Evolutionary conservation across 2,113 vertebrate species (phyloP).

Genomic region (Eublepharis macularius): DNA sequence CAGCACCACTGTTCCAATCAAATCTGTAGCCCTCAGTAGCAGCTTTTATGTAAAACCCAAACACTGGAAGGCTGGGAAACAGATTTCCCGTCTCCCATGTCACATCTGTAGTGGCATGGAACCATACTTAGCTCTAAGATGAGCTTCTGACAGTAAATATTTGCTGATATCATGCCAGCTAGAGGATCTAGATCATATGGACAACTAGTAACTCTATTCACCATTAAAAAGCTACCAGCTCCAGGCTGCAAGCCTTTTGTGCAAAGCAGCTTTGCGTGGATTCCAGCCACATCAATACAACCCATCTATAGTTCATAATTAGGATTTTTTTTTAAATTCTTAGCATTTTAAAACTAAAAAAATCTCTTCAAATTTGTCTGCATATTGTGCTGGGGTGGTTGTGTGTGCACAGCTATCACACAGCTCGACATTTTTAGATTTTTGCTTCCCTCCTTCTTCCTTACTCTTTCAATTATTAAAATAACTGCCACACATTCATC

Average conservation of each 20-base stretch:
- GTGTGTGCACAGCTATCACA: not conserved
- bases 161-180: not conserved
- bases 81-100: too few species aligned
- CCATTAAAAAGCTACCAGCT: not conserved
- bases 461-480: not conserved
- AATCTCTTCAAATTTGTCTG: not conserved
- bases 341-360: not conserved
- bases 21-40: too few species aligned
- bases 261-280: not conserved
- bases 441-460: not conserved
- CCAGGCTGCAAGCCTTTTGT: not conserved
- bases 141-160: not conserved
- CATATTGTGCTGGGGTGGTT: not conserved
- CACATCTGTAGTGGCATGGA: too few species aligned
- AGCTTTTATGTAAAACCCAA: too few species aligned
- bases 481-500: rapidly evolving
- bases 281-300: not conserved
- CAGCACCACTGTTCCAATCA: too few species aligned
- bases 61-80: too few species aligned
- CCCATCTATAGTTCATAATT: not conserved
- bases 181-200: too few species aligned
- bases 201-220: not conserved
- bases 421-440: not conserved
- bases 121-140: not conserved
- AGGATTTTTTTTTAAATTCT: not conserved